Conservation (phyloP, 2,113 vertebrate species). For the Illadopsis cleaveri region DNA sequence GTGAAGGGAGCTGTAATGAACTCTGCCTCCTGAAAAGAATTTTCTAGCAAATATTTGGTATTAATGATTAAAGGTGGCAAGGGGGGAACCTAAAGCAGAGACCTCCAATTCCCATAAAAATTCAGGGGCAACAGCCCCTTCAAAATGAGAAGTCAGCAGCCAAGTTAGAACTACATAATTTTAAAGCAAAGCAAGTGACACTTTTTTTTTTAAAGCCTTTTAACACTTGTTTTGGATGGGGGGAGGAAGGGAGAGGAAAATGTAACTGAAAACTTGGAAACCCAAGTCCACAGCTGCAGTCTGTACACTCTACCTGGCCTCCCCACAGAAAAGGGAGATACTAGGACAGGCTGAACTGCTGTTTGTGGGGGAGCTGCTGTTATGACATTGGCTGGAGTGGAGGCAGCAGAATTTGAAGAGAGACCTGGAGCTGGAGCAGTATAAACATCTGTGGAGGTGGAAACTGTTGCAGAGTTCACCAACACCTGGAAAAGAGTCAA, state of each 20-base stretch:
- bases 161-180: neutral
- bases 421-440: constrained; percentile 74
- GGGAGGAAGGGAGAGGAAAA: neutral
- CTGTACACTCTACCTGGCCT: constrained; percentile 74
- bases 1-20: neutral
- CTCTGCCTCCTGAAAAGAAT: neutral
- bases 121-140: neutral
- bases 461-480: constrained; percentile 79
- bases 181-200: neutral
- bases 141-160: neutral
- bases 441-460: constrained; percentile 75
- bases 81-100: neutral
- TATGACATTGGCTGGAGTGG: constrained; percentile 66
- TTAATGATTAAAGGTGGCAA: neutral
- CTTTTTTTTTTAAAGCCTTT: neutral
- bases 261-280: neutral
- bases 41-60: neutral
- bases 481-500: constrained; percentile 75
- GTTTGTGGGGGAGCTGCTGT: constrained; percentile 72
- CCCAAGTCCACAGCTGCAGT: neutral
- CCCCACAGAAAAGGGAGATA: constrained; percentile 69
- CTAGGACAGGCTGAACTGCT: constrained; percentile 69
- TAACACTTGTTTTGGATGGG: neutral
- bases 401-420: constrained; percentile 75
- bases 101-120: neutral